phyloP scores from a whole-genome alignment of 2,113 vertebrate species.

The Calidris pugnax region DNA sequence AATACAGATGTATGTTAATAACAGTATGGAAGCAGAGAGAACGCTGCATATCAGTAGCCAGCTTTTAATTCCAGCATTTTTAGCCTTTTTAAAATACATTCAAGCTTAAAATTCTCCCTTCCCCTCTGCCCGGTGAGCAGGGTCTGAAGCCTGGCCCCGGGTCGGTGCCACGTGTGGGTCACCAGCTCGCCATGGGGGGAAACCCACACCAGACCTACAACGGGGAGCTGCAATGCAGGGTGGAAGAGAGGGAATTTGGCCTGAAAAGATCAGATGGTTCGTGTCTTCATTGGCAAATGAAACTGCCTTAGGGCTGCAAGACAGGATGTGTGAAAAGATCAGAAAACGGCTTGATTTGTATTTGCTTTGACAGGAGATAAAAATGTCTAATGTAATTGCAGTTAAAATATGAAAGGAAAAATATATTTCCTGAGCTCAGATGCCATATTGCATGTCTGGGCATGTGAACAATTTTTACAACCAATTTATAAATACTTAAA shows the following conservation, averaged over 20 bases:
- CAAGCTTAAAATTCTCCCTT: background rate
- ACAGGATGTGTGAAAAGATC: slow-evolving; percentile 11
- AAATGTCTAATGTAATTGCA: slow-evolving; percentile 24
- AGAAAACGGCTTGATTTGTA: slow-evolving; percentile 28
- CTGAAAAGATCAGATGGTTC: slow-evolving; percentile 44
- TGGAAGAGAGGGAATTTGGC: background rate
- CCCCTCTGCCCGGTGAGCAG: background rate
- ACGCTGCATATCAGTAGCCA: background rate
- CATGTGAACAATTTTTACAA: slow-evolving; percentile 30
- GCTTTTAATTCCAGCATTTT: slow-evolving; percentile 54
- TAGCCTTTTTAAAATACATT: background rate
- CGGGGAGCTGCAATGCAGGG: background rate
- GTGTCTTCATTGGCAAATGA: slow-evolving; percentile 37
- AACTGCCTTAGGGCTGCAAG: background rate
- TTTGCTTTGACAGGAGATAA: background rate
- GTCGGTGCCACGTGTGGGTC: background rate
- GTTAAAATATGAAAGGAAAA: slow-evolving; percentile 8
- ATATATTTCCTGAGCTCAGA: slow-evolving; percentile 19
- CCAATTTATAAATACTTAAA: slow-evolving; percentile 54
- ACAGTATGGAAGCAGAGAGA: slow-evolving; percentile 19
- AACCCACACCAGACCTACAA: accelerated
- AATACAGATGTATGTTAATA: slow-evolving; percentile 62
- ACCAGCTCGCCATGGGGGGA: background rate
- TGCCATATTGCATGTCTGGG: slow-evolving; percentile 4
- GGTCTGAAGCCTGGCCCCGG: background rate